A percentile compares a stretch with the other conserved stretches of the same genome.
phyloP scores from a whole-genome alignment of 1,140 invertebrate species.

The Eulimnadia texana region DNA sequence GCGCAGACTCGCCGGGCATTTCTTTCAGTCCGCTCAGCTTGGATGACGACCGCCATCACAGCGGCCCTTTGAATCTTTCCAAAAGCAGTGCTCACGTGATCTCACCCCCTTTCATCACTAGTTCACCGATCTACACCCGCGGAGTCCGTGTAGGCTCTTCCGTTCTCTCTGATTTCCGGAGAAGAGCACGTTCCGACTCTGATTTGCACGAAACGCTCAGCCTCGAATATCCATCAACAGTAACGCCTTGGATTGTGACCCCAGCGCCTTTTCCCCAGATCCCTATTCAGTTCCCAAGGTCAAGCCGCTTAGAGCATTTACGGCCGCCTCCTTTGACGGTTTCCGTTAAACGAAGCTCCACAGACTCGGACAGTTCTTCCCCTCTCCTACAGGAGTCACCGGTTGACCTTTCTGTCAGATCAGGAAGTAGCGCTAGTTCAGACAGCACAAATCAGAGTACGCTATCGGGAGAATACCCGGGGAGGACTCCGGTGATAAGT shows the following conservation, averaged over 20 bases:
- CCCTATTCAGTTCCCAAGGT: slow-evolving; percentile 17
- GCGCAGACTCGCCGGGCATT: slow-evolving; percentile 38
- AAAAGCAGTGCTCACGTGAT: slow-evolving; percentile 16
- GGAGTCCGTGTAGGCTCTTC: slow-evolving; percentile 25
- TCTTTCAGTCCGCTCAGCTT: slow-evolving; percentile 41
- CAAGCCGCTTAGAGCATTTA: slow-evolving; percentile 21
- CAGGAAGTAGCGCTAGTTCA: slow-evolving; percentile 20
- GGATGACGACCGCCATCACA: slow-evolving; percentile 29
- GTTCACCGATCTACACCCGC: slow-evolving; percentile 31
- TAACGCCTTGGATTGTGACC: neutral
- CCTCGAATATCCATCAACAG: neutral
- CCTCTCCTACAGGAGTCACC: slow-evolving; percentile 54
- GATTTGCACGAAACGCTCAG: slow-evolving; percentile 39
- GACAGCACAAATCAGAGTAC: slow-evolving; percentile 24
- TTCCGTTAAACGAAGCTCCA: slow-evolving; percentile 31
- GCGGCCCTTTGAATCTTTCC: slow-evolving; percentile 24
- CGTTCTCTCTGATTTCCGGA: slow-evolving; percentile 41
- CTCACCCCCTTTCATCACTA: slow-evolving; percentile 40
- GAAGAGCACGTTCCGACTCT: slow-evolving; percentile 48
- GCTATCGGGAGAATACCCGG: slow-evolving; percentile 8
- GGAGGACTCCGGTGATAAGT: neutral
- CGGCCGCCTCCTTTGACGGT: slow-evolving; percentile 28
- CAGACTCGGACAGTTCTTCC: slow-evolving; percentile 31
- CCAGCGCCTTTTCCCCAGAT: neutral
- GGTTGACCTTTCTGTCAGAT: slow-evolving; percentile 50